These are phyloP conservation scores for Euphonia xanthogaster DNA, from an alignment of 2,797 vertebrate species.

Conservation along the genomic window DNA sequence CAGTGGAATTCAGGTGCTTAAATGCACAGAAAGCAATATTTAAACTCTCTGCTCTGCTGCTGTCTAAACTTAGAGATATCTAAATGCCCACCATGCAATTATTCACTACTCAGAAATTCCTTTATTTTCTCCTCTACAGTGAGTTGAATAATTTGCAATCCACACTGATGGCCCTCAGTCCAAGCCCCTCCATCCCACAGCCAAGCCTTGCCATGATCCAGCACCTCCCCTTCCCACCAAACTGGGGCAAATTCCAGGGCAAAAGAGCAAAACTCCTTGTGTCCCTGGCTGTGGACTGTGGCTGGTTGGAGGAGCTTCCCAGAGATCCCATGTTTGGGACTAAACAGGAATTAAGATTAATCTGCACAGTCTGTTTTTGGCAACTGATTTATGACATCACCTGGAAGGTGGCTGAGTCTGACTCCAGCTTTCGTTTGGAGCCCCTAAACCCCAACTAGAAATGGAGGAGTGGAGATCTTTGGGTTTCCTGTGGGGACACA, in stretches of 20 bases:
- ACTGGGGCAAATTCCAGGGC: background rate
- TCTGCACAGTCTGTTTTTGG: background rate
- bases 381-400: background rate
- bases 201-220: background rate
- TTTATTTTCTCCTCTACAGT: background rate
- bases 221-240: background rate
- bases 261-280: background rate
- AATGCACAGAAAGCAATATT: background rate
- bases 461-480: background rate
- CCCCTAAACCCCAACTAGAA: background rate
- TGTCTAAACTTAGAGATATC: background rate
- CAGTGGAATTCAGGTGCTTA: background rate
- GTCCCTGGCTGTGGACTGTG: background rate
- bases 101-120: background rate
- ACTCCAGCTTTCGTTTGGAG: accelerated
- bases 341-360: background rate
- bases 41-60: background rate
- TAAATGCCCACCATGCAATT: background rate
- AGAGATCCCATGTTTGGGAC: background rate
- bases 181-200: background rate
- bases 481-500: background rate
- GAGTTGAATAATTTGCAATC: accelerated
- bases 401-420: background rate
- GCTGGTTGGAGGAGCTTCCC: background rate
- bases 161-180: too few species aligned